phyloP scores from a whole-genome alignment of 1,140 invertebrate species.

The Euglossa dilemma region DNA sequence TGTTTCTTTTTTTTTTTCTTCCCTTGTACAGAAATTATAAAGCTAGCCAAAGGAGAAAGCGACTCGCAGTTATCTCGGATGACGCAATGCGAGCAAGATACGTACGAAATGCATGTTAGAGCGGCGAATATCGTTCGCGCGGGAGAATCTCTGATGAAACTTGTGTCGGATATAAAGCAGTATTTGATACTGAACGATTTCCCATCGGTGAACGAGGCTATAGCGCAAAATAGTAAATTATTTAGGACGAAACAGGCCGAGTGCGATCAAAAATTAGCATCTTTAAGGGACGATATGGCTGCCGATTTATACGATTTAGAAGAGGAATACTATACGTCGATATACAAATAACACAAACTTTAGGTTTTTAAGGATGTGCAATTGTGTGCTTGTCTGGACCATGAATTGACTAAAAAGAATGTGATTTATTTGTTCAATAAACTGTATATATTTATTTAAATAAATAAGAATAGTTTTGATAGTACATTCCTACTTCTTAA shows the following conservation, averaged over 20 bases:
- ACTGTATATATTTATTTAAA: constrained; percentile 68
- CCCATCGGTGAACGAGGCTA: constrained; percentile 97
- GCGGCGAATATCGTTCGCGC: constrained; percentile 97
- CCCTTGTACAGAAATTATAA: constrained; percentile 91
- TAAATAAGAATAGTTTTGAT: constrained; percentile 71
- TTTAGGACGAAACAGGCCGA: constrained; percentile 95
- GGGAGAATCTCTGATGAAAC: constrained; percentile 97
- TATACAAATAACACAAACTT: constrained; percentile 88
- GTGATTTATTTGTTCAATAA: constrained; percentile 49
- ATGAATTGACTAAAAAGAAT: constrained; percentile 29
- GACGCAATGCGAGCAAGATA: constrained; percentile 96
- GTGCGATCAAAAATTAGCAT: constrained; percentile 96
- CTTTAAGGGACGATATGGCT: constrained; percentile 96
- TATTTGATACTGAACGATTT: constrained; percentile 98
- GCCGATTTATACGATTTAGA: constrained; percentile 97
- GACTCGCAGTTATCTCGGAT: constrained; percentile 93
- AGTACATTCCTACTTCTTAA: constrained; percentile 23
- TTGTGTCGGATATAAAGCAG: constrained; percentile 98
- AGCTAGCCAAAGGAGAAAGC: constrained; percentile 95
- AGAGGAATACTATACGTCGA: constrained; percentile 98
- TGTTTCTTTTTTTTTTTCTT: constrained; percentile 4
- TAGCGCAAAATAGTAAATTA: constrained; percentile 94
- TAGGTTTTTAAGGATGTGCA: not conserved
- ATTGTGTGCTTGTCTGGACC: constrained; percentile 28
- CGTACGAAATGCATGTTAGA: constrained; percentile 98